These are phyloP conservation scores for Cuniculus paca DNA, from an alignment of 2,797 vertebrate species.

Conservation along the genomic window DNA sequence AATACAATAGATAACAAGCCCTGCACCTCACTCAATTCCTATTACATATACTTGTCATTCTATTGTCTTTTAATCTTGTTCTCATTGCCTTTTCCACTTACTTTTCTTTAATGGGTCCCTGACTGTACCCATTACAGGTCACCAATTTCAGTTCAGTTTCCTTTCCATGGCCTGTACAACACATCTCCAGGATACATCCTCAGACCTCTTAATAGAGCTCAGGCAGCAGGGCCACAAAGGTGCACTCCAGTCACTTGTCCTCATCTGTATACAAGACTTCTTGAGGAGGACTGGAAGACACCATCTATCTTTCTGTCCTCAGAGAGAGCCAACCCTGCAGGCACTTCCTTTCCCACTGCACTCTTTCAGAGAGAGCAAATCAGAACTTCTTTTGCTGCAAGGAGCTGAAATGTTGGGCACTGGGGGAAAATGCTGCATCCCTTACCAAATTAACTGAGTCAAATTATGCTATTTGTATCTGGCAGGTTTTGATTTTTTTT, in stretches of 20 bases:
- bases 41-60: background rate
- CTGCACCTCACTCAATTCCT: background rate
- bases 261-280: background rate
- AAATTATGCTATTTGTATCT: background rate
- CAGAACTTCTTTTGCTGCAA: background rate
- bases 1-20: background rate
- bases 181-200: background rate
- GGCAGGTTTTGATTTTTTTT: background rate
- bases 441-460: constrained; percentile 16
- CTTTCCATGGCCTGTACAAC: background rate
- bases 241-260: background rate
- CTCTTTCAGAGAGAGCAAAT: background rate
- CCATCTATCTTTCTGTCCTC: background rate
- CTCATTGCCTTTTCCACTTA: background rate
- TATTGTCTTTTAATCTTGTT: background rate
- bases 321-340: background rate
- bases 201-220: background rate
- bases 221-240: background rate
- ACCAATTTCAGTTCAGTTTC: background rate
- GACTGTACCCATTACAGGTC: background rate
- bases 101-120: background rate
- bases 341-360: background rate
- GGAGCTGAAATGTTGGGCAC: background rate
- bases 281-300: background rate
- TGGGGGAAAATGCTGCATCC: background rate